These are phyloP conservation scores for Doryteuthis pealeii DNA, from an alignment of 1,140 invertebrate genomes.

Conservation along the genomic window DNA sequence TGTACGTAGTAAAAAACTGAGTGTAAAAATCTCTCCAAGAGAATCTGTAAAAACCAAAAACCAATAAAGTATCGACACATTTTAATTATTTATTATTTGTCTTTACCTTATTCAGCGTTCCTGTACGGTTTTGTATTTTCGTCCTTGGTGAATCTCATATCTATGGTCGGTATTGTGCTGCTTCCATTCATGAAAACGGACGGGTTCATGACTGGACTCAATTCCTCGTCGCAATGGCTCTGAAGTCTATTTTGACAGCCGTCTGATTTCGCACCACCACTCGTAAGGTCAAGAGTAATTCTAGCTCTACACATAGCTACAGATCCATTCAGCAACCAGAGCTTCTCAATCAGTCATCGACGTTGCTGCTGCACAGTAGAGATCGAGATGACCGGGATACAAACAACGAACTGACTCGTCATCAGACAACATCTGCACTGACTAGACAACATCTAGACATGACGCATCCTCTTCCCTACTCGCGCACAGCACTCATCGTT, in stretches of 20 bases:
- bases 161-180: slow-evolving; percentile 67
- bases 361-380: background rate
- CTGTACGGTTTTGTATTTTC: slow-evolving; percentile 66
- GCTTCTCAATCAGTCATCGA: background rate
- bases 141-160: slow-evolving; percentile 67
- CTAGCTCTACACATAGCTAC: slow-evolving; percentile 67
- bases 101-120: slow-evolving; percentile 68
- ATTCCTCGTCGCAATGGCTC: slow-evolving; percentile 69
- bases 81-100: too few species aligned
- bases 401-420: background rate
- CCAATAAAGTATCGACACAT: too few species aligned
- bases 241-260: slow-evolving; percentile 68
- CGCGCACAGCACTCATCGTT: background rate
- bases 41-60: too few species aligned
- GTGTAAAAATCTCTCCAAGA: too few species aligned
- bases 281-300: too few species aligned
- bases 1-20: too few species aligned
- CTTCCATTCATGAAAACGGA: slow-evolving; percentile 67
- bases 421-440: background rate
- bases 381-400: background rate
- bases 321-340: background rate
- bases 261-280: too few species aligned
- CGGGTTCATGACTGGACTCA: slow-evolving; percentile 66
- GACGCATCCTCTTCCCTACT: background rate
- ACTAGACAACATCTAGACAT: background rate